Evolutionary conservation across 2,888 invertebrate genomes (phyloP).

Genomic region (Drosophila lutescens): DNA sequence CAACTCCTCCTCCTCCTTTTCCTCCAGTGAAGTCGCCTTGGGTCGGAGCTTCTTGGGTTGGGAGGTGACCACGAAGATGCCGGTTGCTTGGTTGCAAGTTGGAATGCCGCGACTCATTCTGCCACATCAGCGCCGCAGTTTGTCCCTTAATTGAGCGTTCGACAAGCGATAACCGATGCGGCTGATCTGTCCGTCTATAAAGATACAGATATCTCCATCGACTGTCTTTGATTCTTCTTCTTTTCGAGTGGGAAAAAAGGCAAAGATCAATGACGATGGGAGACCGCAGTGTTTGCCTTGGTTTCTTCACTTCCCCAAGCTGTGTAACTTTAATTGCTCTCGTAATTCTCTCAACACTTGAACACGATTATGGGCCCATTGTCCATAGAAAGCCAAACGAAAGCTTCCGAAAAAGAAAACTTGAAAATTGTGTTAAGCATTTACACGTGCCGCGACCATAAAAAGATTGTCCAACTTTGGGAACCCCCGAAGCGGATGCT

Average conservation of each 20-base stretch:
- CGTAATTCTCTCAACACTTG: slow-evolving; percentile 63
- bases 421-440: slow-evolving; percentile 74
- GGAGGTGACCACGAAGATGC: slow-evolving; percentile 6
- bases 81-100: background rate
- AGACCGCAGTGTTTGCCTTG: background rate
- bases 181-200: slow-evolving; percentile 5
- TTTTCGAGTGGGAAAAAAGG: background rate
- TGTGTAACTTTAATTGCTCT: slow-evolving; percentile 62
- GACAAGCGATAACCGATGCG: slow-evolving; percentile 31
- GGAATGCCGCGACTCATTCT: slow-evolving; percentile 34
- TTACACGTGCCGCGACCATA: slow-evolving; percentile 73
- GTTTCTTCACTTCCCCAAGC: slow-evolving; percentile 15
- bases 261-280: background rate
- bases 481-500: slow-evolving; percentile 23
- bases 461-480: slow-evolving; percentile 39
- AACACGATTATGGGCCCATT: slow-evolving; percentile 64
- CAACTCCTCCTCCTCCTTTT: no score
- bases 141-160: slow-evolving; percentile 45
- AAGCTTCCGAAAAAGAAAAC: slow-evolving; percentile 50
- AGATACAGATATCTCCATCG: slow-evolving; percentile 6
- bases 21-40: slow-evolving; percentile 4
- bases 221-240: background rate
- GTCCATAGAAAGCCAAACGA: slow-evolving; percentile 71
- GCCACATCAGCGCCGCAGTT: slow-evolving; percentile 35
- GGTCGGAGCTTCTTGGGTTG: slow-evolving; percentile 4